Conservation (phyloP, 2,797 vertebrate species). For the Eleutherodactylus coqui region DNA sequence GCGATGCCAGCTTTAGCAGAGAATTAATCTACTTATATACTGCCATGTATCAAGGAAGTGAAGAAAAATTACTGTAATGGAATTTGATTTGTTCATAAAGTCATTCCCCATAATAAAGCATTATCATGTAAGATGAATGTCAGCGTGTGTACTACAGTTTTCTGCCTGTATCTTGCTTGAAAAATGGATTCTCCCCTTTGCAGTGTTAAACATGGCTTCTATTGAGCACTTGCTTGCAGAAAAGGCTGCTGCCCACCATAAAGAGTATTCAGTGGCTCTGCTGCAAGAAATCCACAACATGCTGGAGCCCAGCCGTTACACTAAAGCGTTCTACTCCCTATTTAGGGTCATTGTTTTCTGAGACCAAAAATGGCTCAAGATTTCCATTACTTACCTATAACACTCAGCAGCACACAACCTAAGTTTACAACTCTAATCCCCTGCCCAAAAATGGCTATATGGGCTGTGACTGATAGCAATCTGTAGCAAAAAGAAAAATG, state of each 20-base stretch:
- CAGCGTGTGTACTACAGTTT: neutral
- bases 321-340: neutral
- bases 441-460: neutral
- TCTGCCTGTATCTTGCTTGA: neutral
- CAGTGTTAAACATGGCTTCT: conserved; percentile 55
- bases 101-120: neutral
- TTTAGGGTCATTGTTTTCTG: neutral
- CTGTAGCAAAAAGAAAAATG: neutral
- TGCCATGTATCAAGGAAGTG: neutral
- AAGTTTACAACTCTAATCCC: neutral
- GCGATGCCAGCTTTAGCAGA: neutral
- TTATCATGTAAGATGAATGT: neutral
- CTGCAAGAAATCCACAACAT: conserved; percentile 33
- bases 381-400: neutral
- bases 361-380: neutral
- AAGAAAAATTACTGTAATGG: neutral
- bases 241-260: conserved; percentile 46
- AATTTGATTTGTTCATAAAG: neutral
- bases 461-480: neutral
- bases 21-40: neutral
- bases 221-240: conserved; percentile 2
- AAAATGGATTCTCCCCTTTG: neutral
- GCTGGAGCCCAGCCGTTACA: conserved; percentile 10
- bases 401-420: neutral
- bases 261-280: conserved; percentile 43